Evolutionary conservation across 2,888 invertebrate species (phyloP), one percentile per base, ranked within the genome.

Genomic region (Acleris sparsana): DNA sequence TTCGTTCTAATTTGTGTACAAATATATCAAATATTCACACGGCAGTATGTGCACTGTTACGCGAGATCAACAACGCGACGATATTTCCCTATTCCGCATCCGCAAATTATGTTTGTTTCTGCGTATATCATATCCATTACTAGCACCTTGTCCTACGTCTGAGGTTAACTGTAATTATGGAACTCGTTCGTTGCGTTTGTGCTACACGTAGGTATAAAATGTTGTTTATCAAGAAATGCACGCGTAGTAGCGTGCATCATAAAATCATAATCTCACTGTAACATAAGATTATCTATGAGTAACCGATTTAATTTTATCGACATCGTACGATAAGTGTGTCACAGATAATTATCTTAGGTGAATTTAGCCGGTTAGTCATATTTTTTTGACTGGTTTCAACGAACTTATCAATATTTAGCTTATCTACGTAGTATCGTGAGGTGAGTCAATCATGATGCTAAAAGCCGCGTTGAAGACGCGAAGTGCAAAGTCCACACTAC

Each of bases 41-140:
- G 22, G 69, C 73, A 69, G 71, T 71, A 68, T 71, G 64, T 69
- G 66, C 63, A 69, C 63, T 62, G 61, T 69, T 70, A 64, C 69
- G 69, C 69, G 68, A 73, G 70, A 75, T 74, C 72, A 69, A 66
- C 66, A 53, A 71, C 63, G 62, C 62, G 62, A 53, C 66, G 56
- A 69, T 74, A 71, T 76, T 75, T 77, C 70, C 73, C 75, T 75
- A 72, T 76, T 78, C 74, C 75, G 72, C 69, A 69, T 76, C 69
- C 68, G 72, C 65, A 62, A 70, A 69, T 66, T 69, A 69, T 71
- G 71, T 73, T 70, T 69, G 57, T 69, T 39, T 69, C 67, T 55
- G 44, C 60, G 51, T 55, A 59, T n/a, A 18, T 29, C 48, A 56
- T 60, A 43, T 43, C 53, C 59, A 43, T 53, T 60, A 53, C 55